Evolutionary conservation across 2,888 invertebrate species (phyloP), one percentile per base, ranked within the genome.

Genomic region (Drosophila bunnanda): DNA sequence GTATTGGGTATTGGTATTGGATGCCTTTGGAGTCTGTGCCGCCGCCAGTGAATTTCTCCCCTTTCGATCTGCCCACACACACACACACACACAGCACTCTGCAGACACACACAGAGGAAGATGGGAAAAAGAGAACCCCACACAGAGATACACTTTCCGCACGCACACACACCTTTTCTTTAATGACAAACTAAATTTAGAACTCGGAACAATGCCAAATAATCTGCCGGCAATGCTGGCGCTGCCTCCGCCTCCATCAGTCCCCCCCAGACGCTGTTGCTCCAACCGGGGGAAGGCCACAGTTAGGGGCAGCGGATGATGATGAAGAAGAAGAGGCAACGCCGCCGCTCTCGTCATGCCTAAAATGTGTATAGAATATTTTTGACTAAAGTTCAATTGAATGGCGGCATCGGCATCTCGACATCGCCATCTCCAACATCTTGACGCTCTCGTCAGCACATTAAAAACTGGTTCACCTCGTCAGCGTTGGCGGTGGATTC

Each of bases 201-300:
- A 90, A 87, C 77, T 89, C 84, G 90, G 90, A 89, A 89, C 81
- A 84, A 86, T 89, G 89, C 90, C 90, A 89, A 90, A 87, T 86
- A 88, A 88, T 86, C 88, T 82, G 88, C 77, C 82, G 85, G 78
- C 79, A 74, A 80, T 80, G 71, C 66, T 72, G 68, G 69, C 58
- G 54, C 62, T 62, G 71, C 58, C 56, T 36, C 53, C 43, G 22
- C 50, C 54, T 32, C 54, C 53, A 39, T 39, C 58, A 7, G n/a
- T 39, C 22, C 39, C n/a, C 20, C 34, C 41, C 58, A 58, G 60
- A 38, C 50, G 67, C 69, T 69, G 66, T 39, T 57, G 59, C 48
- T 69, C 69, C 59, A 55, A 58, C n/a, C 28, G 36, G 71, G 34
- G 71, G 68, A 71, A 68, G 68, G 75, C 72, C 67, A 72, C 75